Evolutionary conservation across 2,113 vertebrate genomes (phyloP).

Genomic region (Laticauda colubrina): DNA sequence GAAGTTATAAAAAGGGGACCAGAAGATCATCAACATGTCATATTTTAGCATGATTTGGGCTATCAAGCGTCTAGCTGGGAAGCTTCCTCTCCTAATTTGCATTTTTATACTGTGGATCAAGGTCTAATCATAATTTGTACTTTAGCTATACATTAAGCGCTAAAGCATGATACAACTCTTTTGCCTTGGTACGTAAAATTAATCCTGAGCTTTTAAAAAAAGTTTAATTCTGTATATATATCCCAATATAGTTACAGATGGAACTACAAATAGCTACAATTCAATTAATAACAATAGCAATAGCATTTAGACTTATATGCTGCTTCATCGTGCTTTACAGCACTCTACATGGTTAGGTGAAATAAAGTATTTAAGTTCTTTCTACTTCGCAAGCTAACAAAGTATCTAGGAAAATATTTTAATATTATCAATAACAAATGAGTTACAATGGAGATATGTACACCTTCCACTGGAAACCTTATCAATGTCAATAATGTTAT

Average conservation of each 20-base stretch:
- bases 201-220: background rate
- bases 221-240: background rate
- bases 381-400: background rate
- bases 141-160: background rate
- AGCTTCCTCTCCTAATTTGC: background rate
- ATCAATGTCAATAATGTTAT: background rate
- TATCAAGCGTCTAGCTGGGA: slow-evolving; percentile 19
- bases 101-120: slow-evolving; percentile 1
- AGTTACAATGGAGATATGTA: background rate
- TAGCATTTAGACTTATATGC: background rate
- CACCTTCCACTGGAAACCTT: background rate
- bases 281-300: background rate
- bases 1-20: slow-evolving; percentile 22
- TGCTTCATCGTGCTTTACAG: background rate
- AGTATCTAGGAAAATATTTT: background rate
- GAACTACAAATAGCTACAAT: background rate
- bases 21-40: background rate
- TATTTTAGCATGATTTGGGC: background rate
- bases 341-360: background rate
- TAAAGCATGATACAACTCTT: background rate
- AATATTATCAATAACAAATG: background rate
- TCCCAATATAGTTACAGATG: background rate
- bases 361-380: background rate
- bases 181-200: background rate
- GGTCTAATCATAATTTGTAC: slow-evolving; percentile 30